Evolutionary conservation across 2,113 vertebrate species (phyloP), one percentile per base, ranked within the genome.

Genomic region (Dermatemys mawii): DNA sequence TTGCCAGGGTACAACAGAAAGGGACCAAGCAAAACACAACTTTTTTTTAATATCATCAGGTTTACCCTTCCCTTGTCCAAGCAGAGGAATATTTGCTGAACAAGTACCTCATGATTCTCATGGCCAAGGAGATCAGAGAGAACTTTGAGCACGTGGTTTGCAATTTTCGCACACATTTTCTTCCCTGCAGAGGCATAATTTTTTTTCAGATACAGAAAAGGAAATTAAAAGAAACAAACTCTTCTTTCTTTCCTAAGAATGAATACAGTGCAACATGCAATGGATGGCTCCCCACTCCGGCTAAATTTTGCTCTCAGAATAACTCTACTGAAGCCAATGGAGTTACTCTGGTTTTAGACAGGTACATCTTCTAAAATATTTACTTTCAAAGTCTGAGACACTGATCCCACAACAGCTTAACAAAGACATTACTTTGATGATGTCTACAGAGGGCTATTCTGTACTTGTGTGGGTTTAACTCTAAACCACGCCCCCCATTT

Each of bases 41-140:
- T 55, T 29, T 53, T 2, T 73, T 27, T 29, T 78, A 4, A 78
- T n/a, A n/a, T 73, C 55, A 55, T 70, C 1, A 17, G 5, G 76
- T 53, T 90, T 88, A 84, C 53, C 11, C 93, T 70, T 89, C 88
- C 78, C 51, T 87, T 89, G 81, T 67, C 53, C 54, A 6, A 73
- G 63, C 83, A 76, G 70, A 5, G 13, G 76, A 67, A 29, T 3
- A 17, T 84, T 81, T 46, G 3, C n/a, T 46, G 17, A 55, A 88
- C 3, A 94, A 83, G 93, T 98, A 99, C 99, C 99, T 99, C 98
- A 1, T 98, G 98, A 96, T 99, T 99, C 90, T 99, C 99, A 1
- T 99, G 99, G 96, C 99, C 99, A 12, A 99, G 98, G 78, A 99
- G 99, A 96, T 99, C 98, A 4, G 99, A 99, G 27, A 99, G 98